A percentile compares a stretch with the other conserved stretches of the same genome.
Evolutionary conservation across 35 echinoderm and acorn worm genomes (phyloP).

Genomic region (Stichopus chloronotus): DNA sequence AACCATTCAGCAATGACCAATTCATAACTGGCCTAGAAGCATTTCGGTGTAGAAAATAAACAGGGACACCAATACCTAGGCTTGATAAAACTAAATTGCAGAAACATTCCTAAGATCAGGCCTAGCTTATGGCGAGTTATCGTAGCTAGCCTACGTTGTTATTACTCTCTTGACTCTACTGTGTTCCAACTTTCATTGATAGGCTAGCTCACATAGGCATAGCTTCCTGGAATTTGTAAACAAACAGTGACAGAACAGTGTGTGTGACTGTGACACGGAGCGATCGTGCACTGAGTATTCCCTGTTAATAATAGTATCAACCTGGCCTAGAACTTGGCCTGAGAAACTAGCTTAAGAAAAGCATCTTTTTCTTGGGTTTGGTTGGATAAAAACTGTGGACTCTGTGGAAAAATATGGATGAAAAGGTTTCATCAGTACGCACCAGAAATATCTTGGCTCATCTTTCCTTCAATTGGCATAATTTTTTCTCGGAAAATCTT

Average conservation of each 20-base stretch:
- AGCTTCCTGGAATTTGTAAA: not conserved
- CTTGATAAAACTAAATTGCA: not conserved
- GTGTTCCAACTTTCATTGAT: not conserved
- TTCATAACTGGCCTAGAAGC: not conserved
- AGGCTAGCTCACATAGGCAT: not conserved
- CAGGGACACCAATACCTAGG: not conserved
- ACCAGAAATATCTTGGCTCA: not conserved
- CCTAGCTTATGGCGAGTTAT: not conserved
- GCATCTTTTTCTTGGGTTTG: not conserved
- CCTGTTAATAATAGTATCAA: conserved; percentile 1
- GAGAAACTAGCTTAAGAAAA: not conserved
- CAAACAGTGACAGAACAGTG: not conserved
- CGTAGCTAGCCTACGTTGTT: not conserved
- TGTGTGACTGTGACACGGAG: not conserved
- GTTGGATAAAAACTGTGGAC: not conserved
- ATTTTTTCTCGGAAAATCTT: not conserved
- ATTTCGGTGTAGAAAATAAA: not conserved
- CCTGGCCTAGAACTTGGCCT: not conserved
- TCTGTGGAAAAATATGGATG: not conserved
- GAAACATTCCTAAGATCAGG: not conserved
- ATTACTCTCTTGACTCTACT: not conserved
- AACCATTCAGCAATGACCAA: not conserved
- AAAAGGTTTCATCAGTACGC: not conserved
- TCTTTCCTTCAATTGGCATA: not conserved
- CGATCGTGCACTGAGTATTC: not conserved